Base-by-base conservation (phyloP, 2,113 vertebrate genomes). In the Tetraodon nigroviridis region DNA sequence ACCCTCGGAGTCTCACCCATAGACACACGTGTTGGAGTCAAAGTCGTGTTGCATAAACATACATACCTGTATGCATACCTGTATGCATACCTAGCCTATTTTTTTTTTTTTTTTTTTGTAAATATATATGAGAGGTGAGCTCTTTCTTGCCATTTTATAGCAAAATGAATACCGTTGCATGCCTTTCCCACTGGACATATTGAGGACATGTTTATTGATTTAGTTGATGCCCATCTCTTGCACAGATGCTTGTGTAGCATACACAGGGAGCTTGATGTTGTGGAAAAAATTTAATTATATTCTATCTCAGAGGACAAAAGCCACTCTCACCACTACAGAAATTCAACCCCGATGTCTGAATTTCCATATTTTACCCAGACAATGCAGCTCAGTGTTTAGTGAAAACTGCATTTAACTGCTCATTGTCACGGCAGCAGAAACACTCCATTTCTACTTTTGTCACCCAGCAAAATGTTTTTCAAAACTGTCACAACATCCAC, bases 161-260 rank as follows among this genome's bases (percentile, higher is more conserved):
- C 32, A 37, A 37, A 10, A 37, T 37, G 10, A 11, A 37, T 37
- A 37, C 11, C 10, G 29, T 49, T 44, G 58, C 45, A 59, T 24
- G 29, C 32, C 32, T 37, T 10, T 37, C 12, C 12, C 32, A 37
- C 32, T 37, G 32, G 32, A 37, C 7, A 37, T 32, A 32, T 32
- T 32, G 29, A 60, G 47, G 71, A 59, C 56, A 37, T 63, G 21
- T 70, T 67, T 51, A 78, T 79, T 73, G 76, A 83, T 77, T 81
- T 75, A 50, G 44, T 2, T 37, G 32, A 37, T 37, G 32, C 32
- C 32, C 10, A 3, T 37, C 32, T 37, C 32, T 37, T 37, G 11
- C 6, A 37, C 32, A 37, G 51, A 53, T 72, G 22, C 55, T 20
- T 21, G 32, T 50, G 6, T 46, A 40, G 46, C 16, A 47, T 29